phyloP scores from a whole-genome alignment of 2,888 invertebrate genomes.

The Teleogryllus oceanicus region DNA sequence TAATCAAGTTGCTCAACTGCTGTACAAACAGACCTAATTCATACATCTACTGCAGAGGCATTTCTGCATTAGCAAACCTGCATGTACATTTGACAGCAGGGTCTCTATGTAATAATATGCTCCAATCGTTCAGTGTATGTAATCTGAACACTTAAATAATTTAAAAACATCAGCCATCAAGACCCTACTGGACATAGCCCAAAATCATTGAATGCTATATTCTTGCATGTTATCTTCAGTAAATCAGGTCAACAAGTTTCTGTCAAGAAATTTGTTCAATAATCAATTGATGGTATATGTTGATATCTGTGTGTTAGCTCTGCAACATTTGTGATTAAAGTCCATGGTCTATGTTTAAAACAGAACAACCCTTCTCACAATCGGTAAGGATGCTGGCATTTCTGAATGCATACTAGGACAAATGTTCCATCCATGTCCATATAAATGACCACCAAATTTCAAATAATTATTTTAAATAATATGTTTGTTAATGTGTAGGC shows the following conservation, averaged over 20 bases:
- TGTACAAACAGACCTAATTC: neutral
- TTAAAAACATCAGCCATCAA: neutral
- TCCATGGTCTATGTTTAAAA: neutral
- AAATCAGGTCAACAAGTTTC: neutral
- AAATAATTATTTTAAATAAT: neutral
- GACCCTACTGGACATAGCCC: neutral
- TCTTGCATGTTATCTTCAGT: neutral
- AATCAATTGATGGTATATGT: neutral
- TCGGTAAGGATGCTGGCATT: neutral
- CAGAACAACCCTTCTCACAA: neutral
- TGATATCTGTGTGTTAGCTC: neutral
- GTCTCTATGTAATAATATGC: too few species aligned
- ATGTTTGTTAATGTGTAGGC: neutral
- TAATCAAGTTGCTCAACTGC: neutral
- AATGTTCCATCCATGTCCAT: constrained; percentile 1
- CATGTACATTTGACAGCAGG: too few species aligned
- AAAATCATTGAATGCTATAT: neutral
- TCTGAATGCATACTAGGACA: constrained; percentile 7
- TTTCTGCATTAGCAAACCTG: neutral
- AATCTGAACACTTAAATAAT: too few species aligned
- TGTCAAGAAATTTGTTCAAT: neutral
- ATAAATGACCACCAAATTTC: constrained; percentile 9
- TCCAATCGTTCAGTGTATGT: too few species aligned
- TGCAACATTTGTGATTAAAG: neutral
- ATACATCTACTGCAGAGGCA: too few species aligned